These are phyloP conservation scores for Mimachlamys varia DNA, from an alignment of 2,888 invertebrate species.

Conservation along the genomic window DNA sequence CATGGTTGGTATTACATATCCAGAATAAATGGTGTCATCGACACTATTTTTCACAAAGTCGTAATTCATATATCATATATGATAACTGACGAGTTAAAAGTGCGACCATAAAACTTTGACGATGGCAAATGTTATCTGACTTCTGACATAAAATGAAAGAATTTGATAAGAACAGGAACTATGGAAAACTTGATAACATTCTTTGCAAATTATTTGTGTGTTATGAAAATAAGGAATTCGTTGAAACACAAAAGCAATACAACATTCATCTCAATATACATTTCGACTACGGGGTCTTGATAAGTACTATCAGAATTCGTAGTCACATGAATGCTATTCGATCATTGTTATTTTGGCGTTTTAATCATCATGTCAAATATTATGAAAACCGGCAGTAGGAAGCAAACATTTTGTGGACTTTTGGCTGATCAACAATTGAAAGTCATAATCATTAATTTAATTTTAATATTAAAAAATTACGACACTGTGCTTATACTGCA, in stretches of 20 bases:
- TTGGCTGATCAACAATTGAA: too few species aligned
- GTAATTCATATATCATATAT: not conserved
- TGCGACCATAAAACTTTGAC: not conserved
- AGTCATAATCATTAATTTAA: too few species aligned
- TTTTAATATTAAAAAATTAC: too few species aligned
- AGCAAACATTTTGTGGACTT: too few species aligned
- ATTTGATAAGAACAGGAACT: not conserved
- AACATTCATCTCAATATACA: too few species aligned
- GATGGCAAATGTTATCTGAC: not conserved
- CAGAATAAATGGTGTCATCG: not conserved
- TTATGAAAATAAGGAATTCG: not conserved
- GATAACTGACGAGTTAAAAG: not conserved
- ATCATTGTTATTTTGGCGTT: too few species aligned
- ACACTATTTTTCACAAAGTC: not conserved
- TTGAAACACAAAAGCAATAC: not conserved
- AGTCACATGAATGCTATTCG: too few species aligned
- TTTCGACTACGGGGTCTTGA: too few species aligned
- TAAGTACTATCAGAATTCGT: too few species aligned
- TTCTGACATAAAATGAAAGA: not conserved
- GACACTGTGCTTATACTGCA: too few species aligned
- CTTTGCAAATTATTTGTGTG: not conserved
- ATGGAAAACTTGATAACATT: not conserved
- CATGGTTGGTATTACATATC: not conserved
- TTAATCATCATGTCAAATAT: too few species aligned
- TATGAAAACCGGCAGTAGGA: too few species aligned